phyloP scores from a whole-genome alignment of 2,888 invertebrate genomes.

The Andrena fulva region DNA sequence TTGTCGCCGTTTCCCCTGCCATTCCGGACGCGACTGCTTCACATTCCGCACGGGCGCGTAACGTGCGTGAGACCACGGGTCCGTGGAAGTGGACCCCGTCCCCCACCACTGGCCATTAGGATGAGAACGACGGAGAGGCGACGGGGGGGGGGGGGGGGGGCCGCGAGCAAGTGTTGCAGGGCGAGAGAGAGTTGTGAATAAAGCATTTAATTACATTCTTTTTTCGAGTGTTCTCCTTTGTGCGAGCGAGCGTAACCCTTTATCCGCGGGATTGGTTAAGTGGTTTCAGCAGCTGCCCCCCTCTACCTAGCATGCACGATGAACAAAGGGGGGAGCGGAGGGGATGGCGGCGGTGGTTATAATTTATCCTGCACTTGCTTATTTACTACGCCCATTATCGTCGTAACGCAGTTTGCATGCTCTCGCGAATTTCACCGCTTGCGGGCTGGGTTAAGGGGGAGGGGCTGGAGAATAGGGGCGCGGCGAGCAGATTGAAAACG shows the following conservation, averaged over 20 bases:
- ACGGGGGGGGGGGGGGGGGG: not conserved
- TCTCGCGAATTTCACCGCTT: slow-evolving; percentile 31
- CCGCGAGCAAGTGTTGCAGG: slow-evolving; percentile 1
- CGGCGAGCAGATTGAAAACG: not conserved
- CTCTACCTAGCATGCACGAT: not conserved
- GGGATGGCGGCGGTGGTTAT: slow-evolving; percentile 17
- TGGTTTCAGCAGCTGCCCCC: slow-evolving; percentile 51
- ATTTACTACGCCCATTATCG: slow-evolving; percentile 64
- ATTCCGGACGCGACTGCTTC: too few relatives aligned
- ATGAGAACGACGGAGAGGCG: not conserved
- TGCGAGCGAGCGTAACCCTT: slow-evolving; percentile 58
- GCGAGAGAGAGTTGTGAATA: slow-evolving; percentile 58
- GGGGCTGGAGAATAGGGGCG: not conserved
- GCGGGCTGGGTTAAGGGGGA: not conserved
- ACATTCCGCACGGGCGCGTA: too few relatives aligned
- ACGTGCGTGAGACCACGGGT: not conserved
- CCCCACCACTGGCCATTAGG: not conserved
- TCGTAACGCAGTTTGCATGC: slow-evolving; percentile 52
- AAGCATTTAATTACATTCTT: slow-evolving; percentile 68
- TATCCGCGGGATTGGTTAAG: slow-evolving; percentile 64
- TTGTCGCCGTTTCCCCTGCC: too few relatives aligned
- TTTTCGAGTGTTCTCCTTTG: slow-evolving; percentile 63
- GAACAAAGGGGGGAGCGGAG: too few relatives aligned
- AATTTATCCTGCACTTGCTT: slow-evolving; percentile 63
- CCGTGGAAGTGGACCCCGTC: slow-evolving; percentile 8